Conservation (phyloP, 2,888 invertebrate species). For the Pheosia gnoma region DNA sequence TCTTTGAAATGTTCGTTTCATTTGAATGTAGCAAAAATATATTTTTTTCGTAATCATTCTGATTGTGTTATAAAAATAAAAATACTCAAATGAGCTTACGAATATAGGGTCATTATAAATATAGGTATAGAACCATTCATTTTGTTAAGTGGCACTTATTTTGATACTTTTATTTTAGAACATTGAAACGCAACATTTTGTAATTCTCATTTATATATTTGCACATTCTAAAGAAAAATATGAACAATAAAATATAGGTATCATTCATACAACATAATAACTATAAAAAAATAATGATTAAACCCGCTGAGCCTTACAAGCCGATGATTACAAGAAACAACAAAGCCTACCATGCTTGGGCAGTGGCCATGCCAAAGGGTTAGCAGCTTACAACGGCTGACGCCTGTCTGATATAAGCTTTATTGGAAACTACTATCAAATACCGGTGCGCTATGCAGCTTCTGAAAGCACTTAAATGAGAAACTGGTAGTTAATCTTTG, state of each 20-base stretch:
- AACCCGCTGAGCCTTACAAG: not conserved
- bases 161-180: no score
- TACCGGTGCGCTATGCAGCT: not conserved
- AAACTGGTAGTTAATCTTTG: not conserved
- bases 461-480: not conserved
- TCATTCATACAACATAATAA: not conserved
- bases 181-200: no score
- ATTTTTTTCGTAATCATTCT: not conserved
- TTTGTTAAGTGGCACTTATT: no score
- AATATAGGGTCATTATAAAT: no score
- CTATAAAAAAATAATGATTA: not conserved
- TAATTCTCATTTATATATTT: no score
- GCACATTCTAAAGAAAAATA: no score
- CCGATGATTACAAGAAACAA: not conserved
- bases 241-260: no score
- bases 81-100: not conserved
- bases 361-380: not conserved
- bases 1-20: conserved; percentile 36
- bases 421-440: conserved; percentile 8
- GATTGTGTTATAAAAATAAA: conserved; percentile 1
- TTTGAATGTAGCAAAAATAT: conserved; percentile 5
- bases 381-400: not conserved
- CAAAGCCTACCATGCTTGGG: not conserved
- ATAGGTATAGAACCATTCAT: no score
- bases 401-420: conserved; percentile 2